A percentile compares a stretch with the other conserved stretches of the same genome.
These are phyloP conservation scores for Drosophila pseudoobscura DNA, from an alignment of 1,140 invertebrate genomes.

Conservation along the genomic window DNA sequence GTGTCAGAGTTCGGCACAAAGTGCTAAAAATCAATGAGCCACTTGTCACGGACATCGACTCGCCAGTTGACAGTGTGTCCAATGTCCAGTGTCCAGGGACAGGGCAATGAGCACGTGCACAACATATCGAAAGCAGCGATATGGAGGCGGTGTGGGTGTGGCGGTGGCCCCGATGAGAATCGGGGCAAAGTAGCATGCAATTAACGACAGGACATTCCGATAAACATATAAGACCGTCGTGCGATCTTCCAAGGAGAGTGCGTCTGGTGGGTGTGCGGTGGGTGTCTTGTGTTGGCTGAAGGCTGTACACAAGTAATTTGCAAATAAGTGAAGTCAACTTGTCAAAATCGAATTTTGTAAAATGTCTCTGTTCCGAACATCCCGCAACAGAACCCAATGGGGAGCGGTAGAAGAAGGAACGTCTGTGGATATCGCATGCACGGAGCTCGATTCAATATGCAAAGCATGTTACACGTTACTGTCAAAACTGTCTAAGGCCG, in stretches of 20 bases:
- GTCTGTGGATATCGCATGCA: too few species aligned
- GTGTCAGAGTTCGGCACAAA: constrained; percentile 38
- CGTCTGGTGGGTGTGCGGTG: too few species aligned
- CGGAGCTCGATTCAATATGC: constrained; percentile 55
- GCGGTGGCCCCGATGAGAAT: not conserved
- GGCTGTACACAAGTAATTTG: constrained; percentile 65
- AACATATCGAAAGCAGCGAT: not conserved
- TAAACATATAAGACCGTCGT: constrained; percentile 22
- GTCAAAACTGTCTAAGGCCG: constrained; percentile 50
- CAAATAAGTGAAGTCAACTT: constrained; percentile 67
- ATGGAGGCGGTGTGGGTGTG: not conserved
- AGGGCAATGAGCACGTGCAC: constrained; percentile 44
- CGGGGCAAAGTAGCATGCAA: constrained; percentile 37
- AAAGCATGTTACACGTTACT: constrained; percentile 54
- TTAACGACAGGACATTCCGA: constrained; percentile 46
- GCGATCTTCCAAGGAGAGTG: not conserved
- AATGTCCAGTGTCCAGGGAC: constrained; percentile 10
- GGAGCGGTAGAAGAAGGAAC: too few species aligned
- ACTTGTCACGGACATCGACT: constrained; percentile 44
- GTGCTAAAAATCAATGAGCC: constrained; percentile 57
- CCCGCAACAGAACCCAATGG: too few species aligned
- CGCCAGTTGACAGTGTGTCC: constrained; percentile 33
- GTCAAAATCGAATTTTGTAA: constrained; percentile 48
- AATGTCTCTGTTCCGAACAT: too few species aligned
- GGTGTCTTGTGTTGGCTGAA: not conserved